phyloP scores from a whole-genome alignment of 1,140 invertebrate species.

The Tribolium madens region DNA sequence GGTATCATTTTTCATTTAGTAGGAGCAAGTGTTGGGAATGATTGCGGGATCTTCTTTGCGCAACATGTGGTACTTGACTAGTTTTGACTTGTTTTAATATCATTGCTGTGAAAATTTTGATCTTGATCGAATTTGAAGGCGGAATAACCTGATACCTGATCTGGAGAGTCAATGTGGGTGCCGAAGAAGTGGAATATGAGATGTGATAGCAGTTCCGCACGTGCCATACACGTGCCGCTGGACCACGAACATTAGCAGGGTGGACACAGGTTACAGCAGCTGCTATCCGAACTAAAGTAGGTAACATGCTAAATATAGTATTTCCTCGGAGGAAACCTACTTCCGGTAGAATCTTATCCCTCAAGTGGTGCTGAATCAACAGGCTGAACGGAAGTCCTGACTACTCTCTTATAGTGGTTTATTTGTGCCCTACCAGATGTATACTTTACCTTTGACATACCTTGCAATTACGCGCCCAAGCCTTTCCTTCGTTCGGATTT shows the following conservation, averaged over 20 bases:
- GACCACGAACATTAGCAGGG: slow-evolving; percentile 42
- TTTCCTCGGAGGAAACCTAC: slow-evolving; percentile 60
- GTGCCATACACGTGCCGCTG: slow-evolving; percentile 54
- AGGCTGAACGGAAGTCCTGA: slow-evolving; percentile 59
- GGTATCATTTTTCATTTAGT: slow-evolving; percentile 31
- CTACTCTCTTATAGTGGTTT: slow-evolving; percentile 54
- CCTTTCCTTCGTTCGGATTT: slow-evolving; percentile 7
- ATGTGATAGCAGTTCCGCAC: slow-evolving; percentile 47
- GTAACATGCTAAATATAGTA: slow-evolving; percentile 61
- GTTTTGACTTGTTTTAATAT: slow-evolving; percentile 13
- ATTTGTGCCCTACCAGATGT: slow-evolving; percentile 55
- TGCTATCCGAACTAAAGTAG: slow-evolving; percentile 56
- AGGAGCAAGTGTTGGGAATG: slow-evolving; percentile 5
- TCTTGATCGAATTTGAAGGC: slow-evolving; percentile 5
- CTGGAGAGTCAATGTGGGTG: slow-evolving; percentile 1
- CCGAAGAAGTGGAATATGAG: slow-evolving; percentile 29
- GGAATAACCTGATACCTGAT: slow-evolving; percentile 12
- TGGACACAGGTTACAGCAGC: slow-evolving; percentile 61
- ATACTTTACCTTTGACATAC: slow-evolving; percentile 35
- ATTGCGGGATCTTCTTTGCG: slow-evolving; percentile 16
- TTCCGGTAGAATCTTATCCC: slow-evolving; percentile 59
- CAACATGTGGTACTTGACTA: slow-evolving; percentile 21
- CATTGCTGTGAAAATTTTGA: background rate
- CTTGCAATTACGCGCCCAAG: slow-evolving; percentile 30
- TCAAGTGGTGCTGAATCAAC: slow-evolving; percentile 62